phyloP scores from a whole-genome alignment of 2,888 invertebrate genomes.

The Clostera curtula region DNA sequence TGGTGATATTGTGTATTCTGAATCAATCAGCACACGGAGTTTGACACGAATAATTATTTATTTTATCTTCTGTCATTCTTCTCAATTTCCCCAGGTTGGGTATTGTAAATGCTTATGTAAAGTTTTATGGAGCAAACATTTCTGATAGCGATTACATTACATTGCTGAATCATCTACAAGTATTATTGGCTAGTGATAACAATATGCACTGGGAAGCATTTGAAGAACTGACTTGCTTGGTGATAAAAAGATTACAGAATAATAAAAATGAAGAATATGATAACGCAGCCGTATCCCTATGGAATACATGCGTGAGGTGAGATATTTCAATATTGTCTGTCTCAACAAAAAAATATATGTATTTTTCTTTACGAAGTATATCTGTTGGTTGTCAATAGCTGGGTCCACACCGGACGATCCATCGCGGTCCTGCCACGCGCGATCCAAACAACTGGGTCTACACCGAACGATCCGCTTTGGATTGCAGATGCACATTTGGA shows the following conservation, averaged over 20 bases:
- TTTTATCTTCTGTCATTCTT: too few species aligned
- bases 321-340: conserved; percentile 5
- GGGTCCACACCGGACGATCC: too few species aligned
- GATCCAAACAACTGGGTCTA: too few species aligned
- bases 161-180: conserved; percentile 37
- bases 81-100: conserved; percentile 38
- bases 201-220: conserved; percentile 38
- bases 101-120: conserved; percentile 42
- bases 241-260: conserved; percentile 25
- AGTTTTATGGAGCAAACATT: conserved; percentile 34
- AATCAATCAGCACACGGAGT: too few species aligned
- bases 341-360: not conserved
- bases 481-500: too few species aligned
- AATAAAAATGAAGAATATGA: conserved; percentile 23
- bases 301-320: conserved; percentile 63
- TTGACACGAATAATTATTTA: too few species aligned
- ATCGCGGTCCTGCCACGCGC: too few species aligned
- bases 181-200: conserved; percentile 29
- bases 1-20: too few species aligned
- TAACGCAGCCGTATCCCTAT: conserved; percentile 31
- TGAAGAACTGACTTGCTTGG: conserved; percentile 32
- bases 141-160: conserved; percentile 31
- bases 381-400: too few species aligned
- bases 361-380: not conserved
- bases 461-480: too few species aligned